phyloP scores from a whole-genome alignment of 2,797 vertebrate species.

The Alosa sapidissima region DNA sequence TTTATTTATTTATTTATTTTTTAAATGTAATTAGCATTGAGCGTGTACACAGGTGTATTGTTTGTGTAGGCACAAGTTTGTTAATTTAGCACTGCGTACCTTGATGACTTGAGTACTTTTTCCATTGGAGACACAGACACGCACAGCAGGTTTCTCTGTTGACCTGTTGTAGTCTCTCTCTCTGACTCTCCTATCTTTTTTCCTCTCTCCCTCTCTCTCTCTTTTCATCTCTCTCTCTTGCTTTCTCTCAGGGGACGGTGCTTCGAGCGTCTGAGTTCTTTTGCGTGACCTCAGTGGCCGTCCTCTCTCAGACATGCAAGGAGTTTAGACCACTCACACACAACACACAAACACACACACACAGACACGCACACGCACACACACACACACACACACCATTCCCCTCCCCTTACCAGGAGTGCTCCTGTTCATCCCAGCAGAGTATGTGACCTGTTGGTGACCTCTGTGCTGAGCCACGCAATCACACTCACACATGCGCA shows the following conservation, averaged over 20 bases:
- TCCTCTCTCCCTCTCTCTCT: background rate
- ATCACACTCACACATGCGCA: conserved; percentile 13
- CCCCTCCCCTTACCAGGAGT: conserved; percentile 21
- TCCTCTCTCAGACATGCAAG: conserved; percentile 19
- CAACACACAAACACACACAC: conserved; percentile 10
- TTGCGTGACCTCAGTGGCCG: conserved; percentile 7
- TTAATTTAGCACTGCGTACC: background rate
- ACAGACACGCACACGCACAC: conserved; percentile 12
- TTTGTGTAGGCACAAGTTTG: background rate
- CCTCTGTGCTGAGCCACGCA: conserved; percentile 39
- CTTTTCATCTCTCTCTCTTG: background rate
- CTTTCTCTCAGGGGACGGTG: conserved; percentile 3
- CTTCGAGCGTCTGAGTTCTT: conserved; percentile 18
- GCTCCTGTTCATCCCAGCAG: conserved; percentile 40
- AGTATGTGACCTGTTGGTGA: conserved; percentile 49
- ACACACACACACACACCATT: conserved; percentile 31
- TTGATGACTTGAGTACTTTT: background rate
- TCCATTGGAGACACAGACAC: background rate
- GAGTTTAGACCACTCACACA: background rate
- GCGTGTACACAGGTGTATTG: background rate
- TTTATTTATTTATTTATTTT: no score
- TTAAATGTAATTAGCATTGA: background rate
- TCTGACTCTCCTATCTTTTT: conserved; percentile 4
- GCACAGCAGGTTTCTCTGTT: background rate
- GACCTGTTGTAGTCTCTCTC: conserved; percentile 15